Evolutionary conservation across 2,113 vertebrate species (phyloP).

Genomic region (Xenopus laevis): DNA sequence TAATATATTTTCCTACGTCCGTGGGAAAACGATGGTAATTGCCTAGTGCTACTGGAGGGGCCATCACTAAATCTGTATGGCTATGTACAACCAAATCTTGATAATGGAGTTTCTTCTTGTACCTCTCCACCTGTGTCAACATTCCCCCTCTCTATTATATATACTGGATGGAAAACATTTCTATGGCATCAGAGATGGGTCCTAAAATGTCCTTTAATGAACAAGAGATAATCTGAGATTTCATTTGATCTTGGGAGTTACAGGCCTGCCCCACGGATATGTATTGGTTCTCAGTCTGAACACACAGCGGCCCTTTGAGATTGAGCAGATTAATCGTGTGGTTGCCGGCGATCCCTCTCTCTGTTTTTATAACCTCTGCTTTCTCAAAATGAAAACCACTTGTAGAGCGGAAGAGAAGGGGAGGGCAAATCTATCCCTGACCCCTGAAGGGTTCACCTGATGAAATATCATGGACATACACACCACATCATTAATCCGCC

Average conservation of each 20-base stretch:
- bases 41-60: not conserved
- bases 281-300: conserved; percentile 12
- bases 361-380: conserved; percentile 40
- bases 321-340: conserved; percentile 36
- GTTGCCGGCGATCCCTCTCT: conserved; percentile 27
- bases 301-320: conserved; percentile 26
- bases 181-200: too few relatives aligned
- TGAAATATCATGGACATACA: conserved; percentile 32
- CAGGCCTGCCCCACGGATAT: conserved; percentile 2
- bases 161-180: not conserved
- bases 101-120: not conserved
- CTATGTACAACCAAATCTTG: not conserved
- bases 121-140: conserved; percentile 1
- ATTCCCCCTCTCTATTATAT: not conserved
- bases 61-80: not conserved
- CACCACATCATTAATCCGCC: conserved; percentile 31
- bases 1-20: not conserved
- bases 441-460: conserved; percentile 36
- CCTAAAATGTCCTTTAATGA: too few relatives aligned
- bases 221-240: not conserved
- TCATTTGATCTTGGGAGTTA: not conserved
- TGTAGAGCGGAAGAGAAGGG: conserved; percentile 32
- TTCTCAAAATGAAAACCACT: conserved; percentile 40
- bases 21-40: not conserved
- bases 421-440: conserved; percentile 33